Evolutionary conservation across 2,113 vertebrate genomes (phyloP), one percentile per base, ranked within the genome.

Genomic region (Rhinolophus sinicus): DNA sequence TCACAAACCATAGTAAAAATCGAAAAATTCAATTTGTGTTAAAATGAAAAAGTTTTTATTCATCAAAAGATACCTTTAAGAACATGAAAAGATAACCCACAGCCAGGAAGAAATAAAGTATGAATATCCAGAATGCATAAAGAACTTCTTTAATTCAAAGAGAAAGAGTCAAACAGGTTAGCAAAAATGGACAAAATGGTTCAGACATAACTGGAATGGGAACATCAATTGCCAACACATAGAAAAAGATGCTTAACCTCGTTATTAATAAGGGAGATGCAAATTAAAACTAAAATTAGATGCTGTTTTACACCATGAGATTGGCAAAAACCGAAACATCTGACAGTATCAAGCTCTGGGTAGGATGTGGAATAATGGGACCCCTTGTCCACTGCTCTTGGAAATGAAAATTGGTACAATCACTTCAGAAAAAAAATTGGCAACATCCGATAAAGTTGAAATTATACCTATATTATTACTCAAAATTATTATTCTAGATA

Each of bases 221-320:
- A 75, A 91, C 13, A 85, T 88, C 60, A 72, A 18, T 70, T 90
- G 60, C 24, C 64, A 81, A 47, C 38, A 62, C 30, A n/a, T 18
- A 21, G n/a, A 72, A 60, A 93, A 90, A 90, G 54, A 81, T 80
- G 54, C 58, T 80, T 96, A 88, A 70, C 33, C 26, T 90, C 28
- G 30, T 18, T 54, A 75, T 65, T 72, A 93, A 54, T 69, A 60
- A 77, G 12, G 33, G 15, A 93, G 78, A 90, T 77, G 28, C 19
- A 90, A 58, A 64, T 38, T 44, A 44, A 90, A 64, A 64, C n/a
- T 44, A 44, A 93, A 81, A 81, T 24, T 70, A 62, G 60, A 33
- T 76, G 14, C 22, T 22, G 22, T 58, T 93, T 81, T 33, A 75
- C 15, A 50, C 38, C 44, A 47, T 64, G 54, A 72, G 70, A 4